These are phyloP conservation scores for Synanthedon formicaeformis DNA, from an alignment of 2,888 invertebrate genomes.

Conservation along the genomic window DNA sequence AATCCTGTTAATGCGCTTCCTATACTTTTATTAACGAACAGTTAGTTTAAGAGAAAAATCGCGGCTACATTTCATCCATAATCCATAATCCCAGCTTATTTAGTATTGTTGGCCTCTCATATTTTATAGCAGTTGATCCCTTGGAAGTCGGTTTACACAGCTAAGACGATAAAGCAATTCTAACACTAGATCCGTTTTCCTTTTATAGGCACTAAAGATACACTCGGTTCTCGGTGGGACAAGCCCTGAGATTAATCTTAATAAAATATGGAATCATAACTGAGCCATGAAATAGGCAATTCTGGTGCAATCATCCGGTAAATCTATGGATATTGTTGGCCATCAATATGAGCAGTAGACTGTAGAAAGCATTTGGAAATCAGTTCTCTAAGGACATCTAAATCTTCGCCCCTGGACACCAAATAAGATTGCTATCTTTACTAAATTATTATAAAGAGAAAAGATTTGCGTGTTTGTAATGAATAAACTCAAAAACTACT, in stretches of 20 bases:
- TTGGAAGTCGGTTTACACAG: not conserved
- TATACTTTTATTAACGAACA: too few species aligned
- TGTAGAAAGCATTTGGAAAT: conserved; percentile 4
- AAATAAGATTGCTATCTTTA: too few species aligned
- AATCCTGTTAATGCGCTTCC: too few species aligned
- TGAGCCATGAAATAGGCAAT: conserved; percentile 31
- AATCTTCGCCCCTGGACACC: too few species aligned
- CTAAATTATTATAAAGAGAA: too few species aligned
- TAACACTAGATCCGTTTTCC: not conserved
- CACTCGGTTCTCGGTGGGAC: not conserved
- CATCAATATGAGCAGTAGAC: conserved; percentile 22
- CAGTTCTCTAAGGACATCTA: not conserved
- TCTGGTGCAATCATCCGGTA: conserved; percentile 17
- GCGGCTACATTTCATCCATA: too few species aligned
- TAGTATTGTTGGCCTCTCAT: not conserved
- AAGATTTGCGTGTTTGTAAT: too few species aligned
- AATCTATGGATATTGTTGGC: conserved; percentile 9
- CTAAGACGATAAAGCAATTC: not conserved
- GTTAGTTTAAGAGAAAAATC: too few species aligned
- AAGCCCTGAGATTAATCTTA: not conserved
- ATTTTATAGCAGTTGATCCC: not conserved
- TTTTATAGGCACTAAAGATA: not conserved
- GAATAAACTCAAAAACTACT: too few species aligned
- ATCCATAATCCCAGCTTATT: too few species aligned
- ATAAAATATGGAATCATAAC: conserved; percentile 6